A percentile compares a stretch with the other conserved stretches of the same genome.
Conservation (phyloP, 2,797 vertebrate genomes). For the Siniperca obscura region DNA sequence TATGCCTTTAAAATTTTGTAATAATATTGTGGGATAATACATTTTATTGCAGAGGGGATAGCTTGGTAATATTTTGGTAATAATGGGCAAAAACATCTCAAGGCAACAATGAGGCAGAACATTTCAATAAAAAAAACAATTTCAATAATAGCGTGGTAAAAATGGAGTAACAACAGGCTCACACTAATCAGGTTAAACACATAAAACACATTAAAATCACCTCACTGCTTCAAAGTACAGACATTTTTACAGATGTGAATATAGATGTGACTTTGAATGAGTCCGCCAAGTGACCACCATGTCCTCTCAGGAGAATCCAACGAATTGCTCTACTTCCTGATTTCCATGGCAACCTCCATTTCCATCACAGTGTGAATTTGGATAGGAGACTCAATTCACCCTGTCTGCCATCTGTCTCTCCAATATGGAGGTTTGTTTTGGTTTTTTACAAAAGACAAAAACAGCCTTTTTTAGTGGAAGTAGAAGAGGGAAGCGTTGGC, state of each 20-base stretch:
- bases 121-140: not conserved
- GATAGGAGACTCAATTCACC: slow-evolving; percentile 70
- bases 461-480: slow-evolving; percentile 63
- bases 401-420: slow-evolving; percentile 80
- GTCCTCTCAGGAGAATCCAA: slow-evolving; percentile 35
- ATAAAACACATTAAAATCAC: not conserved
- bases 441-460: slow-evolving; percentile 37
- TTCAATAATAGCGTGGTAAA: not conserved
- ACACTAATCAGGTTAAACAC: too few relatives aligned
- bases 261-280: slow-evolving; percentile 32
- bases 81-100: not conserved
- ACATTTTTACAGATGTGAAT: slow-evolving; percentile 49
- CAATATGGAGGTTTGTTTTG: slow-evolving; percentile 78
- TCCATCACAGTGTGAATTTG: slow-evolving; percentile 73
- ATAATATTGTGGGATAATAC: not conserved
- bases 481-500: slow-evolving; percentile 66
- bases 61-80: not conserved
- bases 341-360: slow-evolving; percentile 82
- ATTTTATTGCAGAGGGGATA: not conserved
- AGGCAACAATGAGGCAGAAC: not conserved
- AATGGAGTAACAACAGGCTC: not conserved
- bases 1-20: too few relatives aligned
- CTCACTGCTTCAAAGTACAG: not conserved
- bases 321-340: slow-evolving; percentile 63
- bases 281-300: slow-evolving; percentile 35